Base-by-base conservation (phyloP, 2,888 invertebrate genomes). In the Odontomyia ornata region DNA sequence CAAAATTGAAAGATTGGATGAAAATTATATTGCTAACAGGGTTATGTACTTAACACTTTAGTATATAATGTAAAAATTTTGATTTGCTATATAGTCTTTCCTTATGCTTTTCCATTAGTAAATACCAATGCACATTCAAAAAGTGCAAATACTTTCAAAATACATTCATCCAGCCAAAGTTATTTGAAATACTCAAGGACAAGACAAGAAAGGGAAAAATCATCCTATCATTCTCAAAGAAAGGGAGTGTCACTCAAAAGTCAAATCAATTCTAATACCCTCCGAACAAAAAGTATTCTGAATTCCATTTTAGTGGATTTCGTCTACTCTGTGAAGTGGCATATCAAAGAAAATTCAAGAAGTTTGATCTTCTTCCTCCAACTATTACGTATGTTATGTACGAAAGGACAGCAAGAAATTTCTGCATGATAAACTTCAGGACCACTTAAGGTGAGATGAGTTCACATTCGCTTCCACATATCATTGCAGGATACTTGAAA, bases 201-300 rank as follows among this genome's bases (percentile, higher is more conserved):
- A 4, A 52, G 4, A 52, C 4, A 21, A 21, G 60, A 62, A 76
- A 67, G 30, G 56, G 56, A 76, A 75, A 76, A 52, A 30, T 76
- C 60, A 36, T 76, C 27, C 76, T 69, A 69, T 76, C 76, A 76
- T 30, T 69, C 60, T 15, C 21, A 18, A n/a, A 57, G 21, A 60
- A 56, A 27, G 76, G 76, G 76, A 69, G 76, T 57, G 76, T 76
- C 76, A 76, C 76, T 76, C 76, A 76, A 76, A 69, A 76, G 76
- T 76, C 76, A 76, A 76, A 76, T 76, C 76, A 76, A 76, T 76
- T 69, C 76, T 67, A 64, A 36, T 73, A 23, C 36, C 18, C 75
- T 11, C 27, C 7, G 18, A n/a, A 47, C n/a, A 28, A 56, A 64
- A 62, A 64, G 64, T 64, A 18, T 64, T 62, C 46, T n/a, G 60